A percentile compares a stretch with the other conserved stretches of the same genome.
Conservation (phyloP, 2,113 vertebrate species). For the Antechinus flavipes region DNA sequence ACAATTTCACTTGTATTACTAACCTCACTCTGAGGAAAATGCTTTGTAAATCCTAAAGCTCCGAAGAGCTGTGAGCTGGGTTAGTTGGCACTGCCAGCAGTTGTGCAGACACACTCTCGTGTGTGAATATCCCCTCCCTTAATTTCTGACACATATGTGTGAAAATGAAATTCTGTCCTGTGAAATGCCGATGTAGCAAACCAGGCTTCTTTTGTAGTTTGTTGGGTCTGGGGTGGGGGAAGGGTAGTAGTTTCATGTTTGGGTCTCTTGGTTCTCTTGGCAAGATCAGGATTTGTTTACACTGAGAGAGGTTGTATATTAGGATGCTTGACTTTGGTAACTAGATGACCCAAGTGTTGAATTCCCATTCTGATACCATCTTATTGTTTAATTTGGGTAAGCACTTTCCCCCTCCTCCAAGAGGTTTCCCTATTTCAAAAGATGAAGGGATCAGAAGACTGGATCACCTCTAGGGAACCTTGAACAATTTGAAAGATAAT, state of each 20-base stretch:
- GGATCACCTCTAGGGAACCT: neutral
- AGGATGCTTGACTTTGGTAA: neutral
- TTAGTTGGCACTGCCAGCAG: neutral
- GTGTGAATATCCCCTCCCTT: neutral
- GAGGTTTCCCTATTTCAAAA: neutral
- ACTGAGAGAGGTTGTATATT: neutral
- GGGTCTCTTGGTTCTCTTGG: neutral
- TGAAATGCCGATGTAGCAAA: neutral
- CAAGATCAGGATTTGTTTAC: neutral
- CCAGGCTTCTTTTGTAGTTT: neutral
- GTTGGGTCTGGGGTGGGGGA: neutral
- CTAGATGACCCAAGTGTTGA: neutral
- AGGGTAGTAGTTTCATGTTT: neutral
- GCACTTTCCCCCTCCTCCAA: neutral
- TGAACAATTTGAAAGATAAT: neutral
- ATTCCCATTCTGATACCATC: neutral
- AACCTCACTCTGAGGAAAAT: neutral
- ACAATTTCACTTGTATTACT: neutral
- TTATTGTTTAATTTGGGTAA: neutral
- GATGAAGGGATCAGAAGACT: neutral
- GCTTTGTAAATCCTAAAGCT: neutral
- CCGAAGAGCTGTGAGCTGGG: neutral
- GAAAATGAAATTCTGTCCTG: conserved; percentile 1
- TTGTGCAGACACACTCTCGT: neutral
- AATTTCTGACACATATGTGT: conserved; percentile 2